Conservation (phyloP, 2,888 invertebrate species). For the Drosophila neotestacea region DNA sequence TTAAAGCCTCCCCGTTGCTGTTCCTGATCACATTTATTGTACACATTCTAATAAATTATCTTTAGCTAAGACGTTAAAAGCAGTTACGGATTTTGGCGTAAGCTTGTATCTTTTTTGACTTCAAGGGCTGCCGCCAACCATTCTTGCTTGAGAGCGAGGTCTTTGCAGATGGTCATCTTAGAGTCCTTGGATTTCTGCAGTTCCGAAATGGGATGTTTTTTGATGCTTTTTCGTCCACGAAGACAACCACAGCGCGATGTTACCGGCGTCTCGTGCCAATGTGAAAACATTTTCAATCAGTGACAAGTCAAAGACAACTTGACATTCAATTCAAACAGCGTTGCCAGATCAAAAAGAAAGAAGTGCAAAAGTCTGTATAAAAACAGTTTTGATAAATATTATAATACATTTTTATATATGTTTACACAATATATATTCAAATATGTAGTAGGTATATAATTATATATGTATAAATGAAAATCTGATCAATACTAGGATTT, state of each 20-base stretch:
- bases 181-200: background rate
- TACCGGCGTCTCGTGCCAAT: constrained; percentile 19
- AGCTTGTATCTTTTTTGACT: background rate
- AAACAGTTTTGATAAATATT: too few relatives aligned
- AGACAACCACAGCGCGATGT: constrained; percentile 24
- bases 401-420: too few relatives aligned
- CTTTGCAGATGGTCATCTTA: background rate
- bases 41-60: constrained; percentile 42
- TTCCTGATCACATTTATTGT: constrained; percentile 55
- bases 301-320: background rate
- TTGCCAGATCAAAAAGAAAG: background rate
- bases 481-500: too few relatives aligned
- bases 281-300: constrained; percentile 9
- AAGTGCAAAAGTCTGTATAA: too few relatives aligned
- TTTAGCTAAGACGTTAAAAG: background rate
- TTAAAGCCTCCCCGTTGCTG: constrained; percentile 55
- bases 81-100: background rate
- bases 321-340: background rate
- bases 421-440: too few relatives aligned
- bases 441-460: too few relatives aligned
- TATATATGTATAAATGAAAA: too few relatives aligned
- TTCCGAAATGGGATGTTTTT: constrained; percentile 32
- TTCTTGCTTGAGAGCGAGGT: background rate
- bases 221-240: constrained; percentile 40
- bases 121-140: too few relatives aligned